Conservation (phyloP, 2,888 invertebrate genomes). For the Heliothis peltigera region DNA sequence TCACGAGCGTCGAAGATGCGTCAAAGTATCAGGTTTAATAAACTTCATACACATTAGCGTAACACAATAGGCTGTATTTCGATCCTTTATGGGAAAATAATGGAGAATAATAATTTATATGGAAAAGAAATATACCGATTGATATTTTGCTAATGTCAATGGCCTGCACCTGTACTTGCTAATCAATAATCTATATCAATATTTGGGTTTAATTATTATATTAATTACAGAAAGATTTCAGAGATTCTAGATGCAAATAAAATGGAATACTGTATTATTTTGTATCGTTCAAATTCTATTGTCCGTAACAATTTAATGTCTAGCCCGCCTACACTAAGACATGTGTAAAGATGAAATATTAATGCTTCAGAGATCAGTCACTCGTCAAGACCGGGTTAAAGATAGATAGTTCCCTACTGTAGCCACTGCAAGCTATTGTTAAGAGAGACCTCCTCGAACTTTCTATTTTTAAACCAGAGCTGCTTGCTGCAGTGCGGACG, state of each 20-base stretch:
- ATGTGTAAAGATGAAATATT: conserved; percentile 1
- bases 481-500: neutral
- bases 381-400: neutral
- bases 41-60: conserved; percentile 23
- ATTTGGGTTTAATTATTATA: too few relatives aligned
- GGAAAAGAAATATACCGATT: neutral
- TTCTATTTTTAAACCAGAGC: conserved; percentile 18
- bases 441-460: neutral
- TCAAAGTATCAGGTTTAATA: conserved; percentile 43
- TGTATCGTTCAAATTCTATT: conserved; percentile 1
- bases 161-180: too few relatives aligned
- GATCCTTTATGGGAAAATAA: neutral
- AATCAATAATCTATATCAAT: too few relatives aligned
- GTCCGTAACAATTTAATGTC: conserved; percentile 1
- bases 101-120: neutral
- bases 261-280: neutral
- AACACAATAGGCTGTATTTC: conserved; percentile 7
- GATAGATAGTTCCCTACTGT: conserved; percentile 10
- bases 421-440: conserved; percentile 3
- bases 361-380: neutral
- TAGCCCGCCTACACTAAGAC: neutral
- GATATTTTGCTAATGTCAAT: neutral
- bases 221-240: neutral
- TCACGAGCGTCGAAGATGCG: conserved; percentile 46
- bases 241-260: neutral